Conservation (phyloP, 2,797 vertebrate genomes). For the Bradypodion pumilum region DNA sequence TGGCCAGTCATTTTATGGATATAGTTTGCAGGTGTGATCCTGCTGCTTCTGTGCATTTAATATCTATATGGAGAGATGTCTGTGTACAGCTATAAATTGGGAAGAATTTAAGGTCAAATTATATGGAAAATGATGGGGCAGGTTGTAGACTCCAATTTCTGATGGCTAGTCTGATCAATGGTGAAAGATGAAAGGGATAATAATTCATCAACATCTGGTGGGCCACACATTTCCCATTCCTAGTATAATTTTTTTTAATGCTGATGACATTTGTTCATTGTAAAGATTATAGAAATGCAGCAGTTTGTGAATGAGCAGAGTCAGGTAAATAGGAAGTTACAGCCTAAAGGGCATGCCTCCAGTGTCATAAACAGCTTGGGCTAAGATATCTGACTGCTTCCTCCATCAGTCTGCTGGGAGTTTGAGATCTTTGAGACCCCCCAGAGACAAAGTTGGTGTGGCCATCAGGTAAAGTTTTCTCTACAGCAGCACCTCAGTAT, state of each 20-base stretch:
- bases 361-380: neutral
- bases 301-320: neutral
- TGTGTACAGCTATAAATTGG: neutral
- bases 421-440: neutral
- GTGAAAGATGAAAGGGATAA: neutral
- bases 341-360: neutral
- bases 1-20: too few relatives aligned
- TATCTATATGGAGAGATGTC: too few relatives aligned
- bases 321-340: neutral
- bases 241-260: neutral
- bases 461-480: neutral
- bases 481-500: neutral
- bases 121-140: neutral
- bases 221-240: neutral
- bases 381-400: neutral
- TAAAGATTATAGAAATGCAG: neutral
- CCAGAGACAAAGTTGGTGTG: neutral
- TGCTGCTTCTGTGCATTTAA: too few relatives aligned
- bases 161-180: neutral
- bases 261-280: neutral
- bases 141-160: neutral
- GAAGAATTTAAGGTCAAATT: neutral
- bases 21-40: too few relatives aligned
- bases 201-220: neutral
- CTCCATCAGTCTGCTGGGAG: neutral